Evolutionary conservation across 2,888 invertebrate species (phyloP).

Genomic region (Callyntrura guangdongensis): DNA sequence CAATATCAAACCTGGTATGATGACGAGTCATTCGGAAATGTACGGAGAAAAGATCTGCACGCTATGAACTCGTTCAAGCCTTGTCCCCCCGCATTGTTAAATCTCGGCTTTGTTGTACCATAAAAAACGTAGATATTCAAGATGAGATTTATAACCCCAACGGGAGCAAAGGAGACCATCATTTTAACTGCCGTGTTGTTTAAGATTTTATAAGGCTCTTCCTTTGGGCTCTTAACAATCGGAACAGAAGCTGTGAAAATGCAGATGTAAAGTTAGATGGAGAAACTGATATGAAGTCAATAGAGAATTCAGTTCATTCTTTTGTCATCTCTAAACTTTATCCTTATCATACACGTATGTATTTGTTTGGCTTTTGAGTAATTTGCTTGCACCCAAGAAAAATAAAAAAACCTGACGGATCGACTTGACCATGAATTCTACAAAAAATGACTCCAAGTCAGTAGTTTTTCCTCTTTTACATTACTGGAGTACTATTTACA

Average conservation of each 20-base stretch:
- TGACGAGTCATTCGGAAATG: not conserved
- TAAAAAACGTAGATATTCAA: constrained; percentile 1
- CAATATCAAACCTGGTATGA: not conserved
- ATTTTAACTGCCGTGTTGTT: not conserved
- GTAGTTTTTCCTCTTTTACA: too few species aligned
- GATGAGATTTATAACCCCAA: constrained; percentile 58
- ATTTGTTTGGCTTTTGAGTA: too few species aligned
- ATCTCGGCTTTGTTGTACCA: constrained; percentile 22
- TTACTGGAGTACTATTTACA: too few species aligned
- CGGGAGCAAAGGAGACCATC: not conserved
- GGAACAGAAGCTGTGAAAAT: not conserved
- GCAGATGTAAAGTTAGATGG: constrained; percentile 20
- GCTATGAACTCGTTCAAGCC: not conserved
- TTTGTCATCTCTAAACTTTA: too few species aligned
- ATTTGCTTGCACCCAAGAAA: too few species aligned
- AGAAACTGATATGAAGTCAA: constrained; percentile 4
- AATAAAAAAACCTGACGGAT: too few species aligned
- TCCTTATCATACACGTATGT: too few species aligned
- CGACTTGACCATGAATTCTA: too few species aligned
- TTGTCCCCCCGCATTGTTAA: not conserved
- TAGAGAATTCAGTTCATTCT: not conserved
- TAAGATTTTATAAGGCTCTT: not conserved
- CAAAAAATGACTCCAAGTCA: too few species aligned
- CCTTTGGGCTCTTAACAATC: not conserved
- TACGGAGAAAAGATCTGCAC: not conserved